A percentile compares a stretch with the other conserved stretches of the same genome.
Evolutionary conservation across 2,888 invertebrate genomes (phyloP).

Genomic region (Pachymerium ferrugineum): DNA sequence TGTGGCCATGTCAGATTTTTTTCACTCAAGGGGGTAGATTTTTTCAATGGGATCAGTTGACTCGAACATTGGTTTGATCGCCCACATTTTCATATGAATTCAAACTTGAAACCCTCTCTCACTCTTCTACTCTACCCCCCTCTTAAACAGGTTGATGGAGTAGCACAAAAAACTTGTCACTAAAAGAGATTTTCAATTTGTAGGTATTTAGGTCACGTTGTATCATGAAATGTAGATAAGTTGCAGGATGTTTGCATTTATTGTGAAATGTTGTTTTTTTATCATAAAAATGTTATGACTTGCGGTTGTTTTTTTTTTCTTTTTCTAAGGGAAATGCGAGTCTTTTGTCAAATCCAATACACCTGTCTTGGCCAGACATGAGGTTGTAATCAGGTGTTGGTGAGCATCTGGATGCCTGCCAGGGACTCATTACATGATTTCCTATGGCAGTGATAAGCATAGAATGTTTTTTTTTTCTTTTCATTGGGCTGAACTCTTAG

Average conservation of each 20-base stretch:
- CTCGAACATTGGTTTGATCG: not conserved
- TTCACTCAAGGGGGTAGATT: conserved; percentile 23
- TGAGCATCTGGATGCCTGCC: not conserved
- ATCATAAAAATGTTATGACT: too few species aligned
- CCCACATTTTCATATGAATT: conserved; percentile 1
- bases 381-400: not conserved
- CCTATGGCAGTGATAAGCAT: conserved; percentile 1
- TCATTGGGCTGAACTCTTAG: not conserved
- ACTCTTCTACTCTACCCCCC: not conserved
- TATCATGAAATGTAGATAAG: too few species aligned
- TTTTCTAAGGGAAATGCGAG: too few species aligned
- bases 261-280: too few species aligned
- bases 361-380: not conserved
- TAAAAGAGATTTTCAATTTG: not conserved
- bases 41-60: conserved; percentile 14
- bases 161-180: not conserved
- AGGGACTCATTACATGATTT: conserved; percentile 8
- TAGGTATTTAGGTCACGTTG: too few species aligned
- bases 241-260: too few species aligned
- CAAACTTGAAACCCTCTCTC: not conserved
- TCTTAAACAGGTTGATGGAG: not conserved
- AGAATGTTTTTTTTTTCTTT: not conserved
- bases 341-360: not conserved
- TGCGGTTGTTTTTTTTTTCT: not conserved
- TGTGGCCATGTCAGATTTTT: conserved; percentile 28